Percentiles rank a stretch among this genome's conserved stretches.
These are phyloP conservation scores for Alethe diademata DNA, from an alignment of 2,113 vertebrate species.

Conservation along the genomic window DNA sequence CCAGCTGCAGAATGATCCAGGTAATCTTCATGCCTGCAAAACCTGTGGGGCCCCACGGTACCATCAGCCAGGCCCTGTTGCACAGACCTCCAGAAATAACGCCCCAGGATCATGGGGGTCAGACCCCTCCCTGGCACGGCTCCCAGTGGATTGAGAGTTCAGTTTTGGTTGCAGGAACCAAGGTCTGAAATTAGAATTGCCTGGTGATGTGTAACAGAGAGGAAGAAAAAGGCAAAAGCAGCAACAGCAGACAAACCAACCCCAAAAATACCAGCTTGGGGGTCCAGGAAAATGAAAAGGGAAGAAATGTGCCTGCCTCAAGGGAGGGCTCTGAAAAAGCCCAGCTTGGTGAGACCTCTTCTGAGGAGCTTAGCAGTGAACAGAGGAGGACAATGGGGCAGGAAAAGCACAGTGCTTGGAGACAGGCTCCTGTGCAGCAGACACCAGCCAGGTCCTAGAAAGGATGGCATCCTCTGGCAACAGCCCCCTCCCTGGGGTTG, in stretches of 20 bases:
- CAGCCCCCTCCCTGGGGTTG: neutral
- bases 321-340: neutral
- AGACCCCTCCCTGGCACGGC: rapidly evolving
- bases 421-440: neutral
- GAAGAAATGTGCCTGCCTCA: neutral
- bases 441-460: neutral
- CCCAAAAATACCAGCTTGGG: neutral
- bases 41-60: rapidly evolving
- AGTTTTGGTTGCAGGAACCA: neutral
- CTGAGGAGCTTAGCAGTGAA: neutral
- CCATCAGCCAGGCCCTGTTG: neutral
- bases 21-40: neutral
- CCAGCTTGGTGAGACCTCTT: neutral
- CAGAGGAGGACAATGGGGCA: rapidly evolving
- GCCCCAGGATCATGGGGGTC: rapidly evolving
- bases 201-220: neutral
- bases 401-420: neutral
- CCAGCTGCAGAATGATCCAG: neutral
- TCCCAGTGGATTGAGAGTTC: rapidly evolving
- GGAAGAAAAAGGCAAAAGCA: neutral
- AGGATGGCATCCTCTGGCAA: neutral
- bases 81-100: neutral
- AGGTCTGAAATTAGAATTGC: neutral
- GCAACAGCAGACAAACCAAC: neutral
- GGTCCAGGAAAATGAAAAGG: neutral